These are phyloP conservation scores for Chymomyza fuscimana DNA, from an alignment of 2,888 invertebrate species.

Conservation along the genomic window DNA sequence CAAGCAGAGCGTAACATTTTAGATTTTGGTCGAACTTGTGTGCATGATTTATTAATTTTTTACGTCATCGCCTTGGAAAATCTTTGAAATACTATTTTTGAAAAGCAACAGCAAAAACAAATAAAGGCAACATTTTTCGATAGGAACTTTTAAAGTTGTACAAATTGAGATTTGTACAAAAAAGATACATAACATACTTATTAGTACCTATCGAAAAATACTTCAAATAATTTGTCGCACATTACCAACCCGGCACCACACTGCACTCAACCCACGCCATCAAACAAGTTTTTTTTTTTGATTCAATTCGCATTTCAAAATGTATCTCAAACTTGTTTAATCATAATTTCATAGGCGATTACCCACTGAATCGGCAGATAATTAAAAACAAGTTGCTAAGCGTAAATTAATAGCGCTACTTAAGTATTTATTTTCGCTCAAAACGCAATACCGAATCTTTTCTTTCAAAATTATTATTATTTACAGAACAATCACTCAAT, in stretches of 20 bases:
- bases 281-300: conserved; percentile 19
- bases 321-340: conserved; percentile 55
- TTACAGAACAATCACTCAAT: not conserved
- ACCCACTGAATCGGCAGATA: conserved; percentile 44
- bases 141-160: conserved; percentile 14
- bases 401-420: conserved; percentile 25
- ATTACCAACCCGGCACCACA: conserved; percentile 17
- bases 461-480: not conserved
- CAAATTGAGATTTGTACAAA: not conserved
- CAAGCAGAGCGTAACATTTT: conserved; percentile 35
- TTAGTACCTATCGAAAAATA: not conserved
- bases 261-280: not conserved
- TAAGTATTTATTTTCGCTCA: conserved; percentile 27
- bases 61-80: conserved; percentile 51
- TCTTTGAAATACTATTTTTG: conserved; percentile 6
- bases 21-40: conserved; percentile 28
- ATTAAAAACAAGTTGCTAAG: conserved; percentile 19
- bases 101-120: not conserved
- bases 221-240: conserved; percentile 39
- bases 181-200: not conserved
- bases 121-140: not conserved
- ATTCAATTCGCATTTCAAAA: conserved; percentile 22
- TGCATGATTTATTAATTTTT: conserved; percentile 53
- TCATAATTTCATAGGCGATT: conserved; percentile 38
- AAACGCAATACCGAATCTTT: not conserved